Evolutionary conservation across 2,113 vertebrate species (phyloP), one percentile per base, ranked within the genome.

Genomic region (Shinisaurus crocodilurus): DNA sequence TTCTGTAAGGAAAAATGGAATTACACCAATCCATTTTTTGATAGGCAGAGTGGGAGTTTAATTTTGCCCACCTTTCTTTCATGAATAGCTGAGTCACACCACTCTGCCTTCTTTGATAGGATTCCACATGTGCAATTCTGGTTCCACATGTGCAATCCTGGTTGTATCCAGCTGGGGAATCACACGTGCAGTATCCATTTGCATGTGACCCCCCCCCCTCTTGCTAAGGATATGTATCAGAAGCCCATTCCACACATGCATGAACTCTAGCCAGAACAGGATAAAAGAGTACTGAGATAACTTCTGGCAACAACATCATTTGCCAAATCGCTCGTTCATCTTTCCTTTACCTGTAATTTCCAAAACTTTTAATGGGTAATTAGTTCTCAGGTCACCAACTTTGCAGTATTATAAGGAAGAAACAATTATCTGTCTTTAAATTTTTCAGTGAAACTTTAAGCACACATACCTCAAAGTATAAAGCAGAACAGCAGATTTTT

Each of bases 391-490:
- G 60, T 88, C 70, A 82, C 10, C 29, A 40, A 69, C 75, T 13
- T 87, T 74, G 89, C 37, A 60, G 45, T 80, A 60, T 40, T 9
- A 0, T 1, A 5, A 43, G 6, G 12, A 27, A 85, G 72, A 57
- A 89, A 85, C 34, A 89, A 82, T 3, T 2, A 29, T 79, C 72
- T 72, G 27, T 34, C 48, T 34, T 72, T 43, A 91, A 1, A 37
- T 91, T 88, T 18, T 85, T 40, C 85, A 92, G 8, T 13, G 79
- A 77, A 25, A 88, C 87, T 74, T 92, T 13, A 94, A 93, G 20
- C 0, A 70, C 23, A 92, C 1, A 60, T n/a, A 75, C 75, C 27
- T 85, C 10, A 85, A 91, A 74, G 0, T 70, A 60, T 81, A 76
- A 82, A 50, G 10, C 2, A 92, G 20, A 88, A 89, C 20, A 48